phyloP scores from a whole-genome alignment of 2,888 invertebrate species.

The Glaucopsyche alexis region DNA sequence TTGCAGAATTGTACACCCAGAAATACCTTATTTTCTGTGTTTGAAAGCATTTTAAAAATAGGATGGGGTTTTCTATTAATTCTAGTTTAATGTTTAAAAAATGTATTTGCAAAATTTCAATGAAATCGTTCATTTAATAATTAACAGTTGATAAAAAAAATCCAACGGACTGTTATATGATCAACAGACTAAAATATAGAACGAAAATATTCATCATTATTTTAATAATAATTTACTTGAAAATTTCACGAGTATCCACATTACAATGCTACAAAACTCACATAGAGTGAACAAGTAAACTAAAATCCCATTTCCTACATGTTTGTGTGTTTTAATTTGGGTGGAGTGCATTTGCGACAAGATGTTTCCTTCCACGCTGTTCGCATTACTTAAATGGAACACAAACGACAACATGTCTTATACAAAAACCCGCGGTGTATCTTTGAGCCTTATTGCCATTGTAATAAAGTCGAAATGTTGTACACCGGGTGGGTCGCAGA shows the following conservation, averaged over 20 bases:
- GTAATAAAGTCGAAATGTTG: neutral
- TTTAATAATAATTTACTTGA: no score
- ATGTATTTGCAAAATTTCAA: no score
- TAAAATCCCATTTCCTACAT: neutral
- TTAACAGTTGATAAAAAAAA: no score
- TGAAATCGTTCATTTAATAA: no score
- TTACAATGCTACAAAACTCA: no score
- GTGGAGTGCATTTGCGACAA: neutral
- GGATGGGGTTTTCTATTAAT: neutral
- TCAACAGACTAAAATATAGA: no score
- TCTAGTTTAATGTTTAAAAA: no score
- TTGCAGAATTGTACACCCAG: neutral
- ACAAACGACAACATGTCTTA: neutral
- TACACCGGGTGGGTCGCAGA: neutral
- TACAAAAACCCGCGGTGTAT: neutral
- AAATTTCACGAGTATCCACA: no score
- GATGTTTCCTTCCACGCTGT: conserved; percentile 12
- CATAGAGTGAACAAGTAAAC: neutral
- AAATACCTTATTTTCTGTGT: neutral
- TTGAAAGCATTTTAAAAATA: neutral
- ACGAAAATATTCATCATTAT: no score
- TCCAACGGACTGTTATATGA: no score
- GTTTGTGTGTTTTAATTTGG: conserved; percentile 15
- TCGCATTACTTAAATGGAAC: conserved; percentile 10
- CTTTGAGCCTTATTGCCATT: neutral